Percentiles rank a stretch among this genome's conserved stretches.
phyloP scores from a whole-genome alignment of 2,888 invertebrate genomes.

The Lasioglossum zephyrum region DNA sequence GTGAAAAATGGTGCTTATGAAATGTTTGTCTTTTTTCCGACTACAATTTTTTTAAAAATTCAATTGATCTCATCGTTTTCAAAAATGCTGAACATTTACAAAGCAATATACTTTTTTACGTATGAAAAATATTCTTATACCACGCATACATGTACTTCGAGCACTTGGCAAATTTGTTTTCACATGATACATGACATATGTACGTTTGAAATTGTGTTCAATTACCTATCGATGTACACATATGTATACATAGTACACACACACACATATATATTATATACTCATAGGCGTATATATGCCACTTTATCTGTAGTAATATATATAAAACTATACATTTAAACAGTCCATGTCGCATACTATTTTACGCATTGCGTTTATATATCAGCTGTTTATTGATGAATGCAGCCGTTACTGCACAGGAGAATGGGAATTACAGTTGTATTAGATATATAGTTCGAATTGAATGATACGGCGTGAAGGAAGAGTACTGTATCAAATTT shows the following conservation, averaged over 20 bases:
- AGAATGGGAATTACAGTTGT: conserved; percentile 30
- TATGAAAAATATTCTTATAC: too few species aligned
- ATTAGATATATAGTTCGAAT: conserved; percentile 45
- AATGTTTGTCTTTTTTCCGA: too few species aligned
- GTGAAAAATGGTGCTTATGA: too few species aligned
- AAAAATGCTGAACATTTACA: too few species aligned
- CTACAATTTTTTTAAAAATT: too few species aligned
- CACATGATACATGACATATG: conserved; percentile 16
- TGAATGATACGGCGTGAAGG: conserved; percentile 33
- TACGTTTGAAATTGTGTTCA: conserved; percentile 4
- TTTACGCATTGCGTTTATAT: conserved; percentile 52
- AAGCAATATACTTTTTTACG: too few species aligned
- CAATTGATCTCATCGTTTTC: too few species aligned
- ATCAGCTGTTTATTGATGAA: conserved; percentile 52
- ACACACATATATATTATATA: not conserved
- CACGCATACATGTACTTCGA: not conserved
- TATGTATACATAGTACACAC: too few species aligned
- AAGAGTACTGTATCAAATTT: conserved; percentile 31
- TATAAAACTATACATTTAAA: not conserved
- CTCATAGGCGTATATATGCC: not conserved
- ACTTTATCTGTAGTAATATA: conserved; percentile 12
- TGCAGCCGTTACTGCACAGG: not conserved
- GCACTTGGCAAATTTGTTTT: conserved; percentile 13
- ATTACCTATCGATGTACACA: not conserved
- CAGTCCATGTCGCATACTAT: conserved; percentile 27